phyloP scores from a whole-genome alignment of 2,888 invertebrate species.

The Subacronicta megacephala region DNA sequence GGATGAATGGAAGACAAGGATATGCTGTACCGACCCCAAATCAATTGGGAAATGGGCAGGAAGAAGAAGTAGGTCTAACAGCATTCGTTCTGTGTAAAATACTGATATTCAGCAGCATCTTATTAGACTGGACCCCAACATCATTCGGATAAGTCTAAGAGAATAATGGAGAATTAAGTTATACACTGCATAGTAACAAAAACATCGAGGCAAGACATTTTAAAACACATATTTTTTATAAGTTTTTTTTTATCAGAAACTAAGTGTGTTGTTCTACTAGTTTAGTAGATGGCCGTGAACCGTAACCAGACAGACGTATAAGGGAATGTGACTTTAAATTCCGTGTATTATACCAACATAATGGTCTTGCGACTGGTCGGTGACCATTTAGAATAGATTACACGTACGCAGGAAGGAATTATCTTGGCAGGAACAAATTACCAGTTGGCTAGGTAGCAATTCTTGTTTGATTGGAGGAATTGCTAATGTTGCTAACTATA shows the following conservation, averaged over 20 bases:
- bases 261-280: conserved; percentile 28
- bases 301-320: conserved; percentile 30
- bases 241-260: conserved; percentile 18
- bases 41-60: no score
- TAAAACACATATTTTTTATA: conserved; percentile 4
- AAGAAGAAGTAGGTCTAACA: no score
- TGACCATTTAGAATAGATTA: conserved; percentile 41
- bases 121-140: no score
- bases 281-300: conserved; percentile 51
- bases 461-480: background rate
- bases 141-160: no score
- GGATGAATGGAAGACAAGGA: no score
- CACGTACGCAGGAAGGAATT: conserved; percentile 23
- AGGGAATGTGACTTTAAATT: conserved; percentile 48
- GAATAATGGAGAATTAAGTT: no score
- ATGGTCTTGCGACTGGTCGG: conserved; percentile 24
- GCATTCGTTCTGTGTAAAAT: no score
- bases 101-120: no score
- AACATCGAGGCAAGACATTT: conserved; percentile 2
- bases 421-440: conserved; percentile 23
- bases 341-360: conserved; percentile 43
- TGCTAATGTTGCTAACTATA: background rate
- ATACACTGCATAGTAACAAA: background rate
- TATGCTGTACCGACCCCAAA: no score
- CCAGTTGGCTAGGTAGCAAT: conserved; percentile 2